These are phyloP conservation scores for Lobophora halterata DNA, from an alignment of 2,888 invertebrate species.

Conservation along the genomic window DNA sequence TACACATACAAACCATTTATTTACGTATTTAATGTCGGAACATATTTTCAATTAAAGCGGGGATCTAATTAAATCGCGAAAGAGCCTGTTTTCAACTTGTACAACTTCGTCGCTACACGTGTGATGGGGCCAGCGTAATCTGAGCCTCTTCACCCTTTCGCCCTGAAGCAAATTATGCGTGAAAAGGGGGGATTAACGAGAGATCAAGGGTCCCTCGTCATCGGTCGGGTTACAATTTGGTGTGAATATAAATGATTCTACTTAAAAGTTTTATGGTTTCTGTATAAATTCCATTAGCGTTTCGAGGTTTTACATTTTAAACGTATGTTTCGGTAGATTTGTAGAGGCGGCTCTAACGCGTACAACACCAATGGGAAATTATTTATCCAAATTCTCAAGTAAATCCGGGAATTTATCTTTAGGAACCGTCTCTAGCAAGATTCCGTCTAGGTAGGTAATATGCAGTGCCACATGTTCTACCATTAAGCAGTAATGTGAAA, in stretches of 20 bases:
- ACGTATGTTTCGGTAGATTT: constrained; percentile 51
- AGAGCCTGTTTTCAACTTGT: constrained; percentile 64
- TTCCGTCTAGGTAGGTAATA: no score
- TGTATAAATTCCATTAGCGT: constrained; percentile 71
- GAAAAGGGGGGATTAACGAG: constrained; percentile 27
- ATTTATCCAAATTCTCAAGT: constrained; percentile 6
- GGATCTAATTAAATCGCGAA: constrained; percentile 66
- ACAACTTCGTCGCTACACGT: constrained; percentile 55
- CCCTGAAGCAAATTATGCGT: constrained; percentile 9
- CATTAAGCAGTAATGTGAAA: no score
- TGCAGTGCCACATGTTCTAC: no score
- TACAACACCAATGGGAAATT: neutral
- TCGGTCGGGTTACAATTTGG: constrained; percentile 52
- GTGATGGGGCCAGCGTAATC: constrained; percentile 44
- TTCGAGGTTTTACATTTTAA: constrained; percentile 70
- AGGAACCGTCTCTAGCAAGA: no score
- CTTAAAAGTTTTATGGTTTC: constrained; percentile 74
- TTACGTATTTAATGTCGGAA: constrained; percentile 57
- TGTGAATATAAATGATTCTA: constrained; percentile 69
- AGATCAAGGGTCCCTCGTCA: constrained; percentile 34
- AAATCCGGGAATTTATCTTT: neutral
- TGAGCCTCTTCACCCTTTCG: constrained; percentile 35
- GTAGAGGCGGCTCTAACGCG: neutral
- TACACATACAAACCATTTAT: constrained; percentile 52
- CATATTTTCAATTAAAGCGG: constrained; percentile 66